phyloP scores from a whole-genome alignment of 2,113 vertebrate species.

The Pycnonotus jocosus region DNA sequence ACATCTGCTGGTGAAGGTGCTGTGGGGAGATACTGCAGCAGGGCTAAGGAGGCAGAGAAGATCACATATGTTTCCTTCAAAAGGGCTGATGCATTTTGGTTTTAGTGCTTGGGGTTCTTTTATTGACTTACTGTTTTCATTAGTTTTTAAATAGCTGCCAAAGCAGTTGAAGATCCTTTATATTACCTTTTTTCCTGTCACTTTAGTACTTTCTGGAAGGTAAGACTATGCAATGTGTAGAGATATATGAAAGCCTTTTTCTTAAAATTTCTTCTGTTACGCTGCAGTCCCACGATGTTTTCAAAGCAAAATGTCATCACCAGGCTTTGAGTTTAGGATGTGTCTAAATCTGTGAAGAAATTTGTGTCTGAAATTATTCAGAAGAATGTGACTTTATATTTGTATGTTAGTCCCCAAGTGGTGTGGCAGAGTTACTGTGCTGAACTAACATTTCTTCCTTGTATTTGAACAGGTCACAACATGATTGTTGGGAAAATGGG shows the following conservation, averaged over 20 bases:
- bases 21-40: rapidly evolving
- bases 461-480: conserved; percentile 16
- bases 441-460: not conserved
- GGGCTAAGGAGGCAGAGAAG: not conserved
- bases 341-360: not conserved
- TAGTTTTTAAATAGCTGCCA: not conserved
- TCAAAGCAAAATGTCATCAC: not conserved
- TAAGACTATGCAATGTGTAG: not conserved
- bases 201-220: not conserved
- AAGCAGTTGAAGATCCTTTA: not conserved
- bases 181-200: not conserved
- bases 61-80: not conserved
- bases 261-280: not conserved
- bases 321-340: not conserved
- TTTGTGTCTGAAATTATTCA: not conserved
- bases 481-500: not conserved
- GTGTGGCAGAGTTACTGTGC: not conserved
- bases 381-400: not conserved
- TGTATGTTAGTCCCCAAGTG: not conserved
- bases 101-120: not conserved
- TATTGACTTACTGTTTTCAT: not conserved
- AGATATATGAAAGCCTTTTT: not conserved
- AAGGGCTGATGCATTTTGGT: not conserved
- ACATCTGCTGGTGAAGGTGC: not conserved
- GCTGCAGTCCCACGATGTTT: not conserved